Evolutionary conservation across 1,140 invertebrate genomes (phyloP), one percentile per base, ranked within the genome.

Genomic region (Brachionus sp.): DNA sequence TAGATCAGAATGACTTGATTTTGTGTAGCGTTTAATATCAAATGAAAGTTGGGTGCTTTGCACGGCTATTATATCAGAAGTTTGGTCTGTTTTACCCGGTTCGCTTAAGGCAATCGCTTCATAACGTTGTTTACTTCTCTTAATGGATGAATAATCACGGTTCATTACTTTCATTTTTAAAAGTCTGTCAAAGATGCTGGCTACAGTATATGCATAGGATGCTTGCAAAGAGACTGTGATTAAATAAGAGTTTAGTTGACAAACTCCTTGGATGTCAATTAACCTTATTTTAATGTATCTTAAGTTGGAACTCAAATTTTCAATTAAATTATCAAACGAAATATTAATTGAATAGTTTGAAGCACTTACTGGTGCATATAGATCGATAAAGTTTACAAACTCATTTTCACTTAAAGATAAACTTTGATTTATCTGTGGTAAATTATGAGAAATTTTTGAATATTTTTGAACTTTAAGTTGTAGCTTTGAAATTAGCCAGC

Each of bases 221-320:
- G 35, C 77, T 39, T 80, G 62, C 3, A 80, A 19, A 5, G 50
- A 62, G 12, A 80, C 35, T n/a, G 39, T 80, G 10, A 44, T 80
- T 66, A 80, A 62, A 80, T 42, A 80, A 23, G 35, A 80, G 29
- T 80, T 42, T 5, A 80, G 39, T 29, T 80, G 77, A 66, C 77
- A 80, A 35, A 80, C 29, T 10, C 77, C 77, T 66, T 80, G 77
- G 5, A 80, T 42, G 25, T 80, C 77, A 25, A 80, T 44, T 62
- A 80, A 44, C 62, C 39, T 39, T 42, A 66, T 75, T 75, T 75
- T 75, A 5, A 75, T 13, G 23, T 50, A 75, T 46, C 66, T 42
- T n/a, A 70, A 19, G 29, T 16, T 70, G 16, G 37, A 4, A 10
- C 35, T 70, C 9, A 70, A 23, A 5, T 70, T 12, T 1, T 70